These are phyloP conservation scores for Smutsia temminckii DNA, from an alignment of 2,797 vertebrate genomes.

Conservation along the genomic window DNA sequence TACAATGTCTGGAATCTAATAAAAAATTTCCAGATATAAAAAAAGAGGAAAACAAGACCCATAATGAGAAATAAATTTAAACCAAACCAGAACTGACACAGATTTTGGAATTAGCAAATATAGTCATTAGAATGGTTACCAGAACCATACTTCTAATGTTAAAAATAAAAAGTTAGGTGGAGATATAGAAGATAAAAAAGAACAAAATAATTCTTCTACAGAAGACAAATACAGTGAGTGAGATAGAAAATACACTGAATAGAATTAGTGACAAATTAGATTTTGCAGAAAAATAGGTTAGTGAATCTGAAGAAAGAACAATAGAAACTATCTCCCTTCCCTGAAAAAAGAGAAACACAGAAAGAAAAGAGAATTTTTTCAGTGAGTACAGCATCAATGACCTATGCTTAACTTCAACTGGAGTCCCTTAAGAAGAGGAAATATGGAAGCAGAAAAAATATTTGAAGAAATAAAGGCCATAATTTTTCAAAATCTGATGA, in stretches of 20 bases:
- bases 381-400: background rate
- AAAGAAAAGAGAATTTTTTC: background rate
- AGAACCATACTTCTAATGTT: background rate
- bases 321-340: background rate
- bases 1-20: background rate
- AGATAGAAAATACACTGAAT: background rate
- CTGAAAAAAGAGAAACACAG: background rate
- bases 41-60: background rate
- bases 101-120: background rate
- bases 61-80: background rate
- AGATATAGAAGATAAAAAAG: background rate
- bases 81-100: background rate
- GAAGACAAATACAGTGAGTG: background rate
- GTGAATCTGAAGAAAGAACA: background rate
- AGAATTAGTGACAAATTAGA: background rate
- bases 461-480: conserved; percentile 2
- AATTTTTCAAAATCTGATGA: background rate
- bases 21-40: background rate
- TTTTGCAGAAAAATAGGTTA: background rate
- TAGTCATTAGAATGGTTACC: background rate
- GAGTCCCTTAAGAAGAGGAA: background rate
- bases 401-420: background rate
- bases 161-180: background rate
- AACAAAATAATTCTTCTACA: conserved; percentile 6
- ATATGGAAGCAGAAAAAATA: background rate